Percentiles rank a stretch among this genome's conserved stretches.
Evolutionary conservation across 1,140 invertebrate genomes (phyloP).

Genomic region (Orius insidiosus): DNA sequence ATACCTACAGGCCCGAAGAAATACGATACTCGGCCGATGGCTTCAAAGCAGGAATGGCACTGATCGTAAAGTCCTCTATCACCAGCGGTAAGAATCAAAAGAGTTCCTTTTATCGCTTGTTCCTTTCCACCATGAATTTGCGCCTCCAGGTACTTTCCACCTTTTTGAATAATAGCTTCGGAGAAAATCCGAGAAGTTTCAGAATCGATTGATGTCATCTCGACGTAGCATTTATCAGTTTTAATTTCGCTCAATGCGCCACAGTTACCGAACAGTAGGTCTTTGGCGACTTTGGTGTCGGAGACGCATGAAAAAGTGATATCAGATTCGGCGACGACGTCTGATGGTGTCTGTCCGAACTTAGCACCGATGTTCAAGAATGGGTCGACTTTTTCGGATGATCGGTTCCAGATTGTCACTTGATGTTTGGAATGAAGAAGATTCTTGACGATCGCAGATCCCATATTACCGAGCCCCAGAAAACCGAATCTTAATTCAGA

Average conservation of each 20-base stretch:
- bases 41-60: conserved; percentile 63
- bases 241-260: conserved; percentile 73
- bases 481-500: conserved; percentile 84
- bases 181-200: conserved; percentile 86
- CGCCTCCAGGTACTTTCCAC: conserved; percentile 86
- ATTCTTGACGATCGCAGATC: conserved; percentile 86
- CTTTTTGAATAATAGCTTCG: conserved; percentile 43
- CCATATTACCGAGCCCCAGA: conserved; percentile 83
- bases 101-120: conserved; percentile 72
- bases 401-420: conserved; percentile 87
- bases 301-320: conserved; percentile 91
- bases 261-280: conserved; percentile 92
- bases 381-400: conserved; percentile 51
- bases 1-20: conserved; percentile 68
- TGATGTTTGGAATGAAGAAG: conserved; percentile 84
- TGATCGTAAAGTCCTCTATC: conserved; percentile 78
- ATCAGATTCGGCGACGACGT: conserved; percentile 78
- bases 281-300: conserved; percentile 81
- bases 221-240: conserved; percentile 75
- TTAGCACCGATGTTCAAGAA: conserved; percentile 52
- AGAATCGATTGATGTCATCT: conserved; percentile 79
- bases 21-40: conserved; percentile 3
- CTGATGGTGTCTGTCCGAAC: conserved; percentile 62
- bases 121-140: conserved; percentile 51
- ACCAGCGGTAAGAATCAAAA: conserved; percentile 77